A percentile compares a stretch with the other conserved stretches of the same genome.
These are phyloP conservation scores for Drosophila kambysellisi DNA, from an alignment of 2,888 invertebrate genomes.

Conservation along the genomic window DNA sequence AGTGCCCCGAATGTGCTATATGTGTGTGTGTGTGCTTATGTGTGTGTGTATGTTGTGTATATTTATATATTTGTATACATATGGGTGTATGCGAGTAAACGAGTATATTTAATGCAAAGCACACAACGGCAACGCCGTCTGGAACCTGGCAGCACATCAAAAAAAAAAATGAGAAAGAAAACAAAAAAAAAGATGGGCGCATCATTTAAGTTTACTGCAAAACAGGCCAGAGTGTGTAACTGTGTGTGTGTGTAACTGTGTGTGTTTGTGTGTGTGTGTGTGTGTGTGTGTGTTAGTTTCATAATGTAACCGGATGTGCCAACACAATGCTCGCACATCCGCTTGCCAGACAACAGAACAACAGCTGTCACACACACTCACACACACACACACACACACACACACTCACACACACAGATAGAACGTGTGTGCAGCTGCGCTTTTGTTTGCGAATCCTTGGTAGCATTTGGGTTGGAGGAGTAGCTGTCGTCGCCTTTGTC, in stretches of 20 bases:
- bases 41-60: constrained; percentile 13
- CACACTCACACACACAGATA: constrained; percentile 15
- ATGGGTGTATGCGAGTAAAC: constrained; percentile 34
- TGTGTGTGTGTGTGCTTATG: constrained; percentile 27
- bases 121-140: constrained; percentile 47
- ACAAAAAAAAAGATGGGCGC: constrained; percentile 38
- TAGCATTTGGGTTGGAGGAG: constrained; percentile 36
- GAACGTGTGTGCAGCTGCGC: constrained; percentile 58
- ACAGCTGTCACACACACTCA: constrained; percentile 73
- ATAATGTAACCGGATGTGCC: constrained; percentile 80
- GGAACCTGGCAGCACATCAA: constrained; percentile 21
- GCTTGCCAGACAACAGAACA: constrained; percentile 74
- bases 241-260: constrained; percentile 29
- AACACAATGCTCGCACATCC: constrained; percentile 80
- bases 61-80: neutral
- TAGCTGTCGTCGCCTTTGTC: constrained; percentile 53
- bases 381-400: constrained; percentile 12
- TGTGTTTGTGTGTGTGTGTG: constrained; percentile 36
- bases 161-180: constrained; percentile 15
- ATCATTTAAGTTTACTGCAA: constrained; percentile 70
- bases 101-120: constrained; percentile 63
- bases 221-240: constrained; percentile 36
- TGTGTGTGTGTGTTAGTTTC: constrained; percentile 65
- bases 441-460: constrained; percentile 73
- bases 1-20: constrained; percentile 28